Percentiles rank a stretch among this genome's conserved stretches.
phyloP scores from a whole-genome alignment of 2,797 vertebrate genomes.

The Clarias fuscus region DNA sequence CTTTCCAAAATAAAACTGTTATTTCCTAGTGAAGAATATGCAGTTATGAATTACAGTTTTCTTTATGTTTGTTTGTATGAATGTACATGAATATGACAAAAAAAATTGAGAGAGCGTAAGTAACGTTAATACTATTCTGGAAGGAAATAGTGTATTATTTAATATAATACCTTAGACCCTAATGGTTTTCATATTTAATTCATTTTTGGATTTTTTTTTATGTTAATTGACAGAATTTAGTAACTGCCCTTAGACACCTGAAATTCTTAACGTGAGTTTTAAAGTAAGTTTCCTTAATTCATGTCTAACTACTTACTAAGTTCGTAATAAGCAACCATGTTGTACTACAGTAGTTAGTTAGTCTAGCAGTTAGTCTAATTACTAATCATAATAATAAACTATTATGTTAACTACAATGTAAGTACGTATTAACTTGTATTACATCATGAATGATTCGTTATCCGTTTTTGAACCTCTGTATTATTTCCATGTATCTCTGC shows the following conservation, averaged over 20 bases:
- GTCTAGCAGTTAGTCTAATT: not conserved
- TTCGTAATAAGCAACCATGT: not conserved
- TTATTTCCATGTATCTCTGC: not conserved
- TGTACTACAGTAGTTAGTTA: not conserved
- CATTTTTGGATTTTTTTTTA: not conserved
- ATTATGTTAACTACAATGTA: not conserved
- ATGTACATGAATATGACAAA: not conserved
- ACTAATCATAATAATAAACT: not conserved
- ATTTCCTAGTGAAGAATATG: not conserved
- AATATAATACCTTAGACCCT: not conserved
- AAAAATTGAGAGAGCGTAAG: not conserved
- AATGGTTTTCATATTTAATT: not conserved
- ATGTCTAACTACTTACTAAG: not conserved
- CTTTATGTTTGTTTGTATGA: not conserved
- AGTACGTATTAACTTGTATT: not conserved
- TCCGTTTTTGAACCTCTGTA: not conserved
- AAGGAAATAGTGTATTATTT: not conserved
- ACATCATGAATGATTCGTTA: not conserved
- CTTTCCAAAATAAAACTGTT: not conserved
- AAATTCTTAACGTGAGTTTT: not conserved
- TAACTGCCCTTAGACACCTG: not conserved
- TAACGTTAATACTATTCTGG: not conserved
- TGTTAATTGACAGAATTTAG: not conserved
- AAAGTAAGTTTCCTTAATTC: not conserved
- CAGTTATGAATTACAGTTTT: not conserved